Base-by-base conservation (phyloP, 2,888 invertebrate genomes). In the Adelphocoris suturalis region DNA sequence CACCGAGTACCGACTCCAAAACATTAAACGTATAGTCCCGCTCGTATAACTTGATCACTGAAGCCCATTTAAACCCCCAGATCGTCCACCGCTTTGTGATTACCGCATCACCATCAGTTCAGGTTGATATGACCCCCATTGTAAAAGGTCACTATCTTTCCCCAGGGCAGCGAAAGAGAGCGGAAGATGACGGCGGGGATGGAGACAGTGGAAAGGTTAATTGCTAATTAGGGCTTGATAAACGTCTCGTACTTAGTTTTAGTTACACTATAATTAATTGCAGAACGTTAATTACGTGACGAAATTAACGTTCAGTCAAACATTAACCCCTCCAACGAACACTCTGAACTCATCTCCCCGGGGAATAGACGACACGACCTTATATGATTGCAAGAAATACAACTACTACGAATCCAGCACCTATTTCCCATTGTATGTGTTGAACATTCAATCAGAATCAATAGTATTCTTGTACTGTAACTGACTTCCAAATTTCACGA, bases 201-300 rank as follows among this genome's bases (percentile, higher is more conserved):
- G 19, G 76, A 46, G n/a, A 61, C 61, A 61, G 76, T 14, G 76
- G 76, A 28, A 76, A 76, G 46, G 76, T 76, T 76, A 76, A 76
- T 76, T 76, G 76, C 76, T 76, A 27, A 76, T 76, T 76, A 76
- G 76, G 16, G 27, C 28, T 76, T 76, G 76, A 76, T 76, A 76
- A 76, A 76, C 76, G 76, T 28, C 37, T 76, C 14, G 76, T 46
- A 76, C 76, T 76, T 76, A 76, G 76, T 76, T 76, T 76, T 76
- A 76, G 27, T 76, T 76, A 76, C 37, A 46, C 14, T 28, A 76
- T 76, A 61, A 61, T 61, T 61, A 61, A 61, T 61, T 61, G 19
- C 61, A 61, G 61, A n/a, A 27, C 76, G 76, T 76, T 76, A 12
- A 76, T 76, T 76, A 76, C 76, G 76, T 14, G 76, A 28, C n/a